A percentile compares a stretch with the other conserved stretches of the same genome.
Evolutionary conservation across 2,888 invertebrate genomes (phyloP).

Genomic region (Drosophila algonquin): DNA sequence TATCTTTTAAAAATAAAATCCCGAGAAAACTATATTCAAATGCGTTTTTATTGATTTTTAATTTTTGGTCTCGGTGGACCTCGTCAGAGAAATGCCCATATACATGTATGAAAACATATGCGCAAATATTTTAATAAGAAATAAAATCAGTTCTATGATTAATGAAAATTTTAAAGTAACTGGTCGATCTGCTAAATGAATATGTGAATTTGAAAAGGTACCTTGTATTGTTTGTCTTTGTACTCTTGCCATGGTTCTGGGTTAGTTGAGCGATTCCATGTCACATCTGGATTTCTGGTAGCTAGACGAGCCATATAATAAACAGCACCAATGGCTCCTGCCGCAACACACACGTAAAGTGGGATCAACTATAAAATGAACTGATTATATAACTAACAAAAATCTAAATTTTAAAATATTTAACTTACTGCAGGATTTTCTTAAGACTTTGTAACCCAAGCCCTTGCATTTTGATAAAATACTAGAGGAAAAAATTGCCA

Average conservation of each 20-base stretch:
- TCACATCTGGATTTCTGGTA: slow-evolving; percentile 91
- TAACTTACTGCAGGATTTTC: slow-evolving; percentile 91
- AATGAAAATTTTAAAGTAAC: too few relatives aligned
- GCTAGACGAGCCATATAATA: slow-evolving; percentile 90
- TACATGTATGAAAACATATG: background rate
- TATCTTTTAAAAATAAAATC: too few relatives aligned
- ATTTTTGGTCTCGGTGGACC: too few relatives aligned
- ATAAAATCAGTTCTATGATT: too few relatives aligned
- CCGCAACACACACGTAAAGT: slow-evolving; percentile 89
- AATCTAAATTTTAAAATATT: background rate
- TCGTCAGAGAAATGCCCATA: too few relatives aligned
- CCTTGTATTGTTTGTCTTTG: slow-evolving; percentile 92
- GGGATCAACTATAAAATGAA: slow-evolving; percentile 89
- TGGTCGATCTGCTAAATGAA: background rate
- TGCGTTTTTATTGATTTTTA: too few relatives aligned
- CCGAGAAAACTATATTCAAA: too few relatives aligned
- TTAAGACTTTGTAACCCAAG: slow-evolving; percentile 88
- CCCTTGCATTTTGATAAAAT: slow-evolving; percentile 88
- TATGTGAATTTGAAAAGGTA: slow-evolving; percentile 78
- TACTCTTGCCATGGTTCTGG: slow-evolving; percentile 93
- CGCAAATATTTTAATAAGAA: too few relatives aligned
- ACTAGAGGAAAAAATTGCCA: background rate
- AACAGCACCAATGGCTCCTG: slow-evolving; percentile 88
- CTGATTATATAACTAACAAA: slow-evolving; percentile 51
- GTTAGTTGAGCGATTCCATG: slow-evolving; percentile 90